Conservation (phyloP, 2,797 vertebrate species). For the Neomorphus geoffroyi region DNA sequence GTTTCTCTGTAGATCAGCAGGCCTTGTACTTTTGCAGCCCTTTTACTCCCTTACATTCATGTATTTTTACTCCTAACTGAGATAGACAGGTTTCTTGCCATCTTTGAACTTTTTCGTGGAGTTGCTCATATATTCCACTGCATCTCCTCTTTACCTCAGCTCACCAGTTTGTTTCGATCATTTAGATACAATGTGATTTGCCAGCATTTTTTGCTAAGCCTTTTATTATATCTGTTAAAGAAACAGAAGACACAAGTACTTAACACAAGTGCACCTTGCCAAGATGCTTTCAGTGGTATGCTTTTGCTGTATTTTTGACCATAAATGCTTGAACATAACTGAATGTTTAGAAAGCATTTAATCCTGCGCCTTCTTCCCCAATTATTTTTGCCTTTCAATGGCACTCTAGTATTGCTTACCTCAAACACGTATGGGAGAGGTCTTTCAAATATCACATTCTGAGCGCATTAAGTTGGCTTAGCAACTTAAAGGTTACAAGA, state of each 20-base stretch:
- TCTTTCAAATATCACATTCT: neutral
- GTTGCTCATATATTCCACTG: constrained; percentile 39
- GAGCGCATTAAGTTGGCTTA: neutral
- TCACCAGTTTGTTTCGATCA: neutral
- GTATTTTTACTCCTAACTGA: neutral
- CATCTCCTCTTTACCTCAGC: neutral
- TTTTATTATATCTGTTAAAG: constrained; percentile 45
- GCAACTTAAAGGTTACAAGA: neutral
- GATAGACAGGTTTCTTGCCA: neutral
- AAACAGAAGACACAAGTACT: neutral
- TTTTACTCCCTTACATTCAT: neutral
- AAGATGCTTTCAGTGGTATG: neutral
- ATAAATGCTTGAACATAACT: neutral
- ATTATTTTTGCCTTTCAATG: neutral
- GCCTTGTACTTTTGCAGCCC: neutral
- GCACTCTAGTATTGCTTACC: neutral
- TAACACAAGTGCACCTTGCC: neutral
- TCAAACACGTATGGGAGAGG: neutral
- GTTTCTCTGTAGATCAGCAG: neutral
- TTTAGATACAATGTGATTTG: constrained; percentile 22
- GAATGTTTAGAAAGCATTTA: neutral
- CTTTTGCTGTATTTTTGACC: neutral
- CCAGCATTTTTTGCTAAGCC: constrained; percentile 11
- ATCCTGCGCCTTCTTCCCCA: neutral
- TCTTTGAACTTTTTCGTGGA: neutral